These are phyloP conservation scores for Aselliscus stoliczkanus DNA, from an alignment of 2,797 vertebrate genomes.

Conservation along the genomic window DNA sequence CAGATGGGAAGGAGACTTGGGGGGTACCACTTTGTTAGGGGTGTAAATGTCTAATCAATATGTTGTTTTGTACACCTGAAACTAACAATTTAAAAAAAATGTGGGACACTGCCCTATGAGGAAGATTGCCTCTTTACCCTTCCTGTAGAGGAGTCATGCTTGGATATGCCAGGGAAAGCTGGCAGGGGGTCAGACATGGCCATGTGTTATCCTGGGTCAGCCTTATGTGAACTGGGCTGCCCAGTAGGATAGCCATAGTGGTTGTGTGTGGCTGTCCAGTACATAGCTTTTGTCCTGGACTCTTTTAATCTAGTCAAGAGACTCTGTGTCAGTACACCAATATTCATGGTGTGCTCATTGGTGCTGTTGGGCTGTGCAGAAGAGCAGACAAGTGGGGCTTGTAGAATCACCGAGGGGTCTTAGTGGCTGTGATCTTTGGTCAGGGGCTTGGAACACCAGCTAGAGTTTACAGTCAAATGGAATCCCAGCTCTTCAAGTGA, in stretches of 20 bases:
- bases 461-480: neutral
- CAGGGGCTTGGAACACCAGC: neutral
- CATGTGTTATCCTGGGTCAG: accelerated
- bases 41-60: no score
- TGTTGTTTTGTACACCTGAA: no score
- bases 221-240: neutral
- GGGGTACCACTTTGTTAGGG: no score
- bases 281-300: neutral
- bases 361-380: neutral
- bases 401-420: neutral
- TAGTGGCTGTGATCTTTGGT: neutral
- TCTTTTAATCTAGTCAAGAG: neutral
- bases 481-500: neutral
- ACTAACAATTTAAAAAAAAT: neutral
- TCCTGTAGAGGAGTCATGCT: neutral
- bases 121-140: neutral
- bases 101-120: accelerated
- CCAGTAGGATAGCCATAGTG: accelerated
- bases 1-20: no score
- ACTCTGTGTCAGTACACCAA: no score
- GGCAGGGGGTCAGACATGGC: neutral
- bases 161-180: neutral
- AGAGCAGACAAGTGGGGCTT: neutral
- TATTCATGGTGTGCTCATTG: accelerated
- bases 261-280: neutral